A percentile compares a stretch with the other conserved stretches of the same genome.
phyloP scores from a whole-genome alignment of 2,888 invertebrate species.

The Agrotis clavis region DNA sequence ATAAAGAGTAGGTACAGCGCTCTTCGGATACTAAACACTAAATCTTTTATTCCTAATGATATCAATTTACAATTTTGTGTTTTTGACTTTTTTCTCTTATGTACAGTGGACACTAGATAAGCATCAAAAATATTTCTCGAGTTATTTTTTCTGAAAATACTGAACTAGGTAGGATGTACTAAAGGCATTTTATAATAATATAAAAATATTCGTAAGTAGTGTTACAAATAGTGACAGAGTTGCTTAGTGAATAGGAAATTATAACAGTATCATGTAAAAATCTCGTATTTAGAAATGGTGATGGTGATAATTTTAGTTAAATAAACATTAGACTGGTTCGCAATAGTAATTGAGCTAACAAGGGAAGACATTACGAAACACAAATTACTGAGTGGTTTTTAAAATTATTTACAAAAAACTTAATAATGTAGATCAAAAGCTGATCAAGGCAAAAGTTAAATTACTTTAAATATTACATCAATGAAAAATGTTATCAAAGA shows the following conservation, averaged over 20 bases:
- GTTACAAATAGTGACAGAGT: background rate
- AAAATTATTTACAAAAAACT: background rate
- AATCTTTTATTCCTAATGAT: slow-evolving; percentile 61
- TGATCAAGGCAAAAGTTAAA: too few relatives aligned
- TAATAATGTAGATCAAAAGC: too few relatives aligned
- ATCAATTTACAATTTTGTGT: slow-evolving; percentile 67
- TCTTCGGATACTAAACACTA: slow-evolving; percentile 66
- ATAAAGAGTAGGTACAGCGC: slow-evolving; percentile 60
- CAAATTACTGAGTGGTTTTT: background rate
- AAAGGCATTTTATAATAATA: slow-evolving; percentile 41
- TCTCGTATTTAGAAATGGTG: too few relatives aligned
- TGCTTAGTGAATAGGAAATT: background rate
- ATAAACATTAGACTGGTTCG: background rate
- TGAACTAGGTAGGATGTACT: slow-evolving; percentile 52
- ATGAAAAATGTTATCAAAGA: too few relatives aligned
- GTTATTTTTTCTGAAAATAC: slow-evolving; percentile 33
- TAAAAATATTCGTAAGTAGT: slow-evolving; percentile 40
- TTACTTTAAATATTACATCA: too few relatives aligned
- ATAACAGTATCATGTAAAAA: too few relatives aligned
- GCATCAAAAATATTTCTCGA: slow-evolving; percentile 49
- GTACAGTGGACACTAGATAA: slow-evolving; percentile 48
- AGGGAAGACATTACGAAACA: slow-evolving; percentile 28
- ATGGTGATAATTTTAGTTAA: background rate
- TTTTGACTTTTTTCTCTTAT: slow-evolving; percentile 52
- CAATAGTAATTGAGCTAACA: slow-evolving; percentile 8